Evolutionary conservation across 2,797 vertebrate species (phyloP), one percentile per base, ranked within the genome.

Genomic region (Argya squamiceps): DNA sequence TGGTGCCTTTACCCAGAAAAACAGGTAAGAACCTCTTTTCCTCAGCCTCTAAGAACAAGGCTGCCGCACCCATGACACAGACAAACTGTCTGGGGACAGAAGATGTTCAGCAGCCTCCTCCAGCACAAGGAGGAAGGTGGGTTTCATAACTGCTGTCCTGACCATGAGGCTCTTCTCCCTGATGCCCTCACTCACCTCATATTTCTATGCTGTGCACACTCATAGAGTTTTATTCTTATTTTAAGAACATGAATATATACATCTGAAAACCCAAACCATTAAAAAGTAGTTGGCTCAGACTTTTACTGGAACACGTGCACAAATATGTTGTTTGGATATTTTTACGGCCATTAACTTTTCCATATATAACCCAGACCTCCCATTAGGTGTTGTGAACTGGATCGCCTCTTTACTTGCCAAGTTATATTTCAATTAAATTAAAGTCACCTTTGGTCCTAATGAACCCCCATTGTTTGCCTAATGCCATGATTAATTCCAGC

Each of bases 381-480:
- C 96, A 96, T 97, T 95, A 96, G 95, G 95, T 97, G 96, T 94
- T 97, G 88, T 96, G 96, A 95, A 96, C 95, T 97, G 94, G 93
- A 95, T 94, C 23, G 2, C 94, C 53, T 95, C 91, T 95, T 82
- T 93, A 91, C 93, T 95, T 97, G 96, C 96, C 97, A 97, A 97
- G 84, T 97, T 96, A 97, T 97, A 97, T 97, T 97, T 95, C 96
- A 97, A 96, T 96, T 95, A 96, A 97, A 97, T 97, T 97, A 96
- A 96, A 97, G 96, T 97, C 95, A 97, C 97, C 95, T 97, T 97
- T 97, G 90, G 92, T 96, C 95, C 94, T 97, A 97, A 97, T 96
- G 96, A 97, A 96, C 94, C 91, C 95, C 95, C 76, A 90, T 96
- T 97, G 94, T 97, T 97, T 96, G 96, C 93, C 88, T 97, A 97